Evolutionary conservation across 2,888 invertebrate genomes (phyloP), one percentile per base, ranked within the genome.

Genomic region (Diarsia mendica): DNA sequence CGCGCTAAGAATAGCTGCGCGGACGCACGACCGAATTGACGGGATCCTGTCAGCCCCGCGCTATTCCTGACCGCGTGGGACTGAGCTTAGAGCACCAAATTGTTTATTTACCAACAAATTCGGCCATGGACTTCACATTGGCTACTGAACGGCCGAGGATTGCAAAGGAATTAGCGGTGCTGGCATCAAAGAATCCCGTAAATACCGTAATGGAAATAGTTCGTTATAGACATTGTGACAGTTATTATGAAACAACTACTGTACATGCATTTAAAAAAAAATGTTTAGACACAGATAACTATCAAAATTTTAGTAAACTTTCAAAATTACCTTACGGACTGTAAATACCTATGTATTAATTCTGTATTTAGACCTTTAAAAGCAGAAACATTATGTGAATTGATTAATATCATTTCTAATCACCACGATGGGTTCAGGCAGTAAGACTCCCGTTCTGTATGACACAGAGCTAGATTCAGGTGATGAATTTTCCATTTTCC

Each of bases 1-100:
- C 68, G 75, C 46, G 67, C 85, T 80, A 83, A 83, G 84, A 85
- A 84, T 84, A 84, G 55, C 82, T 71, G 79, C 77, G 83, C 75
- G 77, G 77, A 66, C 82, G 75, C 73, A 60, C 51, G 77, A 60
- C 23, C 75, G 66, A 85, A 81, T 79, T 72, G 85, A 15, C 80
- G 60, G 69, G 71, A 71, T 88, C 85, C 87, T 86, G 87, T 72
- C 77, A 18, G 61, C 39, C 11, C 44, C 49, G 63, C 61, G 60
- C 80, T 80, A 83, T 81, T 85, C 74, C 72, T 68, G 85, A 70
- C 68, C 51, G 67, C 80, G 73, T 75, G 66, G 72, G 82, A 74
- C 48, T 63, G 39, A 39, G 65, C 49, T 69, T 61, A 51, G 33
- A 18, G n/a, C 46, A n/a, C 20, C 23, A 13, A 33, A 48, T 61